phyloP scores from a whole-genome alignment of 2,888 invertebrate genomes.

The Drosophila differens region DNA sequence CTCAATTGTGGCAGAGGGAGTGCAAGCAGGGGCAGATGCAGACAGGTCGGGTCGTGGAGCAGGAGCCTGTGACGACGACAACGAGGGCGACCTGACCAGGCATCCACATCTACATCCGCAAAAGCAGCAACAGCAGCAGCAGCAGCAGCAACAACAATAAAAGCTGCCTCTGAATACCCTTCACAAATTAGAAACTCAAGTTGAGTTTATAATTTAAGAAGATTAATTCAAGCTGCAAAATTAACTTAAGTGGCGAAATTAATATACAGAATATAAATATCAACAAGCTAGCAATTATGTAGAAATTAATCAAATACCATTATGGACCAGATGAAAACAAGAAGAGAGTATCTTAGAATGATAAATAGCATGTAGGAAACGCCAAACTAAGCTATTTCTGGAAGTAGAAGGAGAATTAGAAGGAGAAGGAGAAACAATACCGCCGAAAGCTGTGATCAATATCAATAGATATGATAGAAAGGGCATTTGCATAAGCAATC shows the following conservation, averaged over 20 bases:
- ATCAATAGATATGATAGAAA: conserved; percentile 8
- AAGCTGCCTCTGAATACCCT: conserved; percentile 36
- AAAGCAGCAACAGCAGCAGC: conserved; percentile 24
- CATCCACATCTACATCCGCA: conserved; percentile 54
- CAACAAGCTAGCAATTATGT: not conserved
- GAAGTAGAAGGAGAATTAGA: not conserved
- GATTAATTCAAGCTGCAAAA: not conserved
- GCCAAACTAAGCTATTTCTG: not conserved
- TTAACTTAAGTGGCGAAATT: not conserved
- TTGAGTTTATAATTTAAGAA: not conserved
- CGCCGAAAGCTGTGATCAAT: not conserved
- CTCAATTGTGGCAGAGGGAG: not conserved
- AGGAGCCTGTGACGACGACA: conserved; percentile 19
- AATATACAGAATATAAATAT: too few relatives aligned
- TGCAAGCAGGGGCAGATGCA: conserved; percentile 7
- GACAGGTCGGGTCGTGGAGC: conserved; percentile 42
- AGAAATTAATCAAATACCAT: not conserved
- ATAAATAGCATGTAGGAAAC: not conserved
- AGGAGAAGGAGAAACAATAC: not conserved
- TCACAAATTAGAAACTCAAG: not conserved
- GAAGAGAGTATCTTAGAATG: not conserved
- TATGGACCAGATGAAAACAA: not conserved
- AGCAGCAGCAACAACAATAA: conserved; percentile 13
- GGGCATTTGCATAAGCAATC: conserved; percentile 37
- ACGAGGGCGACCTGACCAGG: conserved; percentile 55